These are phyloP conservation scores for Epinephelus malabaricus DNA, from an alignment of 2,797 vertebrate genomes.

Conservation along the genomic window DNA sequence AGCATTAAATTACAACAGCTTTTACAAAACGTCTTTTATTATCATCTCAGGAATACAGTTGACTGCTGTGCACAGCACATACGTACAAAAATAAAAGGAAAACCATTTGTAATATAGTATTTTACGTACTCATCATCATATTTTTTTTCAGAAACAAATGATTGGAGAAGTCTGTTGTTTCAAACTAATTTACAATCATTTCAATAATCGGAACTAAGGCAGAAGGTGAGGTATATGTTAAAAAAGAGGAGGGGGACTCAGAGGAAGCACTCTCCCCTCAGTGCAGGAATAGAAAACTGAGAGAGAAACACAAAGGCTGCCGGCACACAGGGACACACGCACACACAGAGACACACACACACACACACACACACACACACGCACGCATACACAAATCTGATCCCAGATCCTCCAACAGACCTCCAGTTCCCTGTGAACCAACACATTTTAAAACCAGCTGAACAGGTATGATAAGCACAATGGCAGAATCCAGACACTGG, in stretches of 20 bases:
- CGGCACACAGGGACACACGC: slow-evolving; percentile 68
- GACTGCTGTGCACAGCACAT: slow-evolving; percentile 98
- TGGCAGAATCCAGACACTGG: slow-evolving; percentile 66
- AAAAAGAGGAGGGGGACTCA: slow-evolving; percentile 80
- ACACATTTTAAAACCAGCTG: slow-evolving; percentile 71
- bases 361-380: slow-evolving; percentile 24
- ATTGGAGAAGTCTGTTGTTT: slow-evolving; percentile 89
- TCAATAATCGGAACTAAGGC: slow-evolving; percentile 88
- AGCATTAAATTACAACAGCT: slow-evolving; percentile 49
- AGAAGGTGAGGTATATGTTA: slow-evolving; percentile 92
- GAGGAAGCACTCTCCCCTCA: slow-evolving; percentile 87
- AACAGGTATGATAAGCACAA: slow-evolving; percentile 60
- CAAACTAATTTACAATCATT: slow-evolving; percentile 90
- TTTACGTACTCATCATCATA: slow-evolving; percentile 80
- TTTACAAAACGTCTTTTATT: slow-evolving; percentile 91
- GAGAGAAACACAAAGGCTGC: slow-evolving; percentile 86
- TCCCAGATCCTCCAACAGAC: slow-evolving; percentile 64
- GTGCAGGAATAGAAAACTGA: slow-evolving; percentile 89
- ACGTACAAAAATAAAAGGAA: slow-evolving; percentile 95
- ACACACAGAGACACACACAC: no score
- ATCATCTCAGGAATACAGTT: slow-evolving; percentile 90
- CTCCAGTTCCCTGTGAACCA: slow-evolving; percentile 70
- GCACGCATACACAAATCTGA: slow-evolving; percentile 56
- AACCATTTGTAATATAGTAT: slow-evolving; percentile 91
- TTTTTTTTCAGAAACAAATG: slow-evolving; percentile 87